Evolutionary conservation across 2,113 vertebrate species (phyloP).

Genomic region (Bubo blakistoni): DNA sequence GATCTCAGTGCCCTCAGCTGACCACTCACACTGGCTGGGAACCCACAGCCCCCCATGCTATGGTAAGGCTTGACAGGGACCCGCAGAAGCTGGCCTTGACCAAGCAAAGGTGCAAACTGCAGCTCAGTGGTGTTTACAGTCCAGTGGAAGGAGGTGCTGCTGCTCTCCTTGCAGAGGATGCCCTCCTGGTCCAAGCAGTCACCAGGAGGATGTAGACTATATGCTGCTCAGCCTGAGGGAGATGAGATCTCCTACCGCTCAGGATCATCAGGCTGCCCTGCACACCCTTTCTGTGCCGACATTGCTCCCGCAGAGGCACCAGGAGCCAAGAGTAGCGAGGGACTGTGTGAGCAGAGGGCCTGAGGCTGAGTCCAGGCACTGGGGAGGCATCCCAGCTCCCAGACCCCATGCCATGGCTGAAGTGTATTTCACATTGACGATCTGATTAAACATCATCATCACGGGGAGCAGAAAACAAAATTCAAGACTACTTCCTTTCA

Average conservation of each 20-base stretch:
- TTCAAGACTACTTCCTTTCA: neutral
- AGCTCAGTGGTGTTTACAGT: accelerated
- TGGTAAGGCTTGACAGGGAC: neutral
- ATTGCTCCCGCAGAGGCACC: neutral
- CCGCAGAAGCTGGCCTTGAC: accelerated
- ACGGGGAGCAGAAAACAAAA: neutral
- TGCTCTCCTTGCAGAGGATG: neutral
- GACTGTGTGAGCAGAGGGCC: accelerated
- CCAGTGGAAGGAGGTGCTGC: neutral
- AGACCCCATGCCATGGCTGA: neutral
- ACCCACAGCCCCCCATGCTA: neutral
- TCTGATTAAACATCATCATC: neutral
- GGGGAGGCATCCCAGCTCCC: neutral
- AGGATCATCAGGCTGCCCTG: neutral
- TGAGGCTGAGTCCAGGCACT: neutral
- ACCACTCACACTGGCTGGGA: neutral
- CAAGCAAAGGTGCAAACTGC: neutral
- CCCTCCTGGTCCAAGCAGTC: neutral
- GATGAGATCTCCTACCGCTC: neutral
- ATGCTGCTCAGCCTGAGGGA: neutral
- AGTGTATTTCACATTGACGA: neutral
- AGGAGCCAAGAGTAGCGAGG: accelerated
- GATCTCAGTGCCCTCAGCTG: neutral
- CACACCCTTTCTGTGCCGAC: accelerated
- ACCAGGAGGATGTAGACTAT: neutral